Evolutionary conservation across 2,888 invertebrate genomes (phyloP).

Genomic region (Dexiosoma caninum): DNA sequence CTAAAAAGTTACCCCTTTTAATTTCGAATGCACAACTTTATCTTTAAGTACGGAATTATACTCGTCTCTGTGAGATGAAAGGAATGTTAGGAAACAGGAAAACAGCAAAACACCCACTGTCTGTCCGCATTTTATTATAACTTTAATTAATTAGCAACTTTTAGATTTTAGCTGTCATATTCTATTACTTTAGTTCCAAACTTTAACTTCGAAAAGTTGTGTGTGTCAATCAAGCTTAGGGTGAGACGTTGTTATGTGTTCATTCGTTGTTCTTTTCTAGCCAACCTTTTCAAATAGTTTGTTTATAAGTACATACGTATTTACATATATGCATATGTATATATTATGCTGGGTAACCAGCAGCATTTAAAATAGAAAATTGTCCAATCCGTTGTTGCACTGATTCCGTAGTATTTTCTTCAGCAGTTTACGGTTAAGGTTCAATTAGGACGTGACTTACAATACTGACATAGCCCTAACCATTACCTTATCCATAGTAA

Average conservation of each 20-base stretch:
- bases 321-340: neutral
- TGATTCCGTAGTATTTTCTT: too few species aligned
- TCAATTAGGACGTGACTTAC: too few species aligned
- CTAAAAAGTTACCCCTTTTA: neutral
- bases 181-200: neutral
- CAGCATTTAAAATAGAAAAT: neutral
- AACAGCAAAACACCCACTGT: neutral
- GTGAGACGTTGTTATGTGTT: neutral
- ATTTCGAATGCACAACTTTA: neutral
- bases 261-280: neutral
- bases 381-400: too few species aligned
- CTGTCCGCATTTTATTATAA: neutral
- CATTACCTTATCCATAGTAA: too few species aligned
- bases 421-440: too few species aligned
- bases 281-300: neutral
- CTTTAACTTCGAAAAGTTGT: neutral
- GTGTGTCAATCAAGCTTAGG: neutral
- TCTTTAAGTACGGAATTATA: neutral
- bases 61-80: too few species aligned
- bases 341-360: neutral
- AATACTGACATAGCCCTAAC: too few species aligned
- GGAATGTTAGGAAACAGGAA: neutral
- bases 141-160: conserved; percentile 1
- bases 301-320: too few species aligned
- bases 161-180: conserved; percentile 8